Evolutionary conservation across 2,888 invertebrate genomes (phyloP), one percentile per base, ranked within the genome.

Genomic region (Mimachlamys varia): DNA sequence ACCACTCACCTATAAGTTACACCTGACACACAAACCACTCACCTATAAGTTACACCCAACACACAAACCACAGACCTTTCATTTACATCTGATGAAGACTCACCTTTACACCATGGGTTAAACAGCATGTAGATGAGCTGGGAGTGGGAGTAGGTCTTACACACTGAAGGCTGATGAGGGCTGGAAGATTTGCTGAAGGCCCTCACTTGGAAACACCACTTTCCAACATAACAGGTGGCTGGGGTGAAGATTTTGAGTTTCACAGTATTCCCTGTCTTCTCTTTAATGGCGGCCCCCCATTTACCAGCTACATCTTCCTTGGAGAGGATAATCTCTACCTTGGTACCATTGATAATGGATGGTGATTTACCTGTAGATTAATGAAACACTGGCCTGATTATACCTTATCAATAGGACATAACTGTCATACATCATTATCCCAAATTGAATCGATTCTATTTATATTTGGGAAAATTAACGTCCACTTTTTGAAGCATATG

Each of bases 71-170:
- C 62, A 4, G n/a, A 62, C 22, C 62, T 62, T 19, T 53, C 5
- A 53, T 19, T 62, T 62, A 62, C 62, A 62, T 27, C 62, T n/a
- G 62, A 19, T 62, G n/a, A 62, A 27, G 5, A 44, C 50, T 50
- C 96, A 98, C 98, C 98, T 97, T 98, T 97, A 96, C 98, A 98
- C 99, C 99, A 99, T 0, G 99, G 98, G 97, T 99, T 76, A 27
- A 55, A 89, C 58, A 89, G 44, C 12, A 53, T 37, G 55, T 55
- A 53, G 33, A 89, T 37, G 44, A 55, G 58, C 4, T 58, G 38
- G 19, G 58, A 62, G 19, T 53, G 58, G 12, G 12, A 0, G 38
- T 53, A 88, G 91, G 90, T 58, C 93, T 91, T 19, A 92, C 87
- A 88, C 91, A 92, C 15, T 12, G 22, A 10, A 12, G 76, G 3